phyloP scores from a whole-genome alignment of 2,113 vertebrate species.

The Gasterosteus aculeatus region DNA sequence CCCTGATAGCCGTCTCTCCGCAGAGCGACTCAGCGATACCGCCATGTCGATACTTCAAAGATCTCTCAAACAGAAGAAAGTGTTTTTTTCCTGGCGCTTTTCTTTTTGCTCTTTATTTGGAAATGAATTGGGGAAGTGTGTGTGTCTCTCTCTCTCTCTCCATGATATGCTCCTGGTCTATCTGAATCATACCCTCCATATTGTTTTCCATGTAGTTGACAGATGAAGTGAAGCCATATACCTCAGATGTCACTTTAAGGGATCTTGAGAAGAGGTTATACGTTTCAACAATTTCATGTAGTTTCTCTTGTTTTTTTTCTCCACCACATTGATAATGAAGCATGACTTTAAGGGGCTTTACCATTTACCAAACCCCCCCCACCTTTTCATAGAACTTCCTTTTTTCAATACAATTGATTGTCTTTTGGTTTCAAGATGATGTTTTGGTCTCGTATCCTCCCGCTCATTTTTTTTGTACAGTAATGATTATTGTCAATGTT shows the following conservation, averaged over 20 bases:
- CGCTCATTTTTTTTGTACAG: slow-evolving; percentile 71
- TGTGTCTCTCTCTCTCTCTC: slow-evolving; percentile 17
- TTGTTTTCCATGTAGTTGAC: slow-evolving; percentile 36
- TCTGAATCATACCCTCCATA: slow-evolving; percentile 4
- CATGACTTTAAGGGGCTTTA: slow-evolving; percentile 68
- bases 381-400: slow-evolving; percentile 50
- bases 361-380: slow-evolving; percentile 41
- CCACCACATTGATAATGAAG: slow-evolving; percentile 48
- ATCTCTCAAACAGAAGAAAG: slow-evolving; percentile 5
- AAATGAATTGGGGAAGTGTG: slow-evolving; percentile 14
- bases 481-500: slow-evolving; percentile 70
- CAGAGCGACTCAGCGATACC: slow-evolving; percentile 10
- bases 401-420: slow-evolving; percentile 44
- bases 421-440: slow-evolving; percentile 34
- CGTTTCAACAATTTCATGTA: slow-evolving; percentile 54
- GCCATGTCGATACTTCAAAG: slow-evolving; percentile 4
- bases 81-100: slow-evolving; percentile 4
- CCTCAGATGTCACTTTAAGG: slow-evolving; percentile 65
- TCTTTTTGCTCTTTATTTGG: slow-evolving; percentile 13
- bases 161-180: slow-evolving; percentile 14
- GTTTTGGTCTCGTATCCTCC: slow-evolving; percentile 39
- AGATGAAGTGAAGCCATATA: slow-evolving; percentile 74
- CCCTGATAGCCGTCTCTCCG: slow-evolving; percentile 19
- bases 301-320: slow-evolving; percentile 57
- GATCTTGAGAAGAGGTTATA: slow-evolving; percentile 31